Conservation (phyloP, 2,113 vertebrate genomes). For the Crotalus tigris region DNA sequence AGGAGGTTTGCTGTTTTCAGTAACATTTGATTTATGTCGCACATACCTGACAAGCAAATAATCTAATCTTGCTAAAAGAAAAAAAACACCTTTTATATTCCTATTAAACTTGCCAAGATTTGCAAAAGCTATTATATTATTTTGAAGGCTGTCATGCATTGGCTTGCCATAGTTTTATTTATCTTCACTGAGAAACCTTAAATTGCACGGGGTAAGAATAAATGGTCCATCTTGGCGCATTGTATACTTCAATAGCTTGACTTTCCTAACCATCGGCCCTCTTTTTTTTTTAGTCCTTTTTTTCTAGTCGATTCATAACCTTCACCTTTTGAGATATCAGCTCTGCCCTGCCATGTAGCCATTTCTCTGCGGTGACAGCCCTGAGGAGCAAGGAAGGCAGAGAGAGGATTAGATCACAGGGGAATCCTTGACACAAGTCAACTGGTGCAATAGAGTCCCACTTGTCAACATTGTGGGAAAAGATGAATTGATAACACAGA, state of each 20-base stretch:
- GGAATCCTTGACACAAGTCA: slow-evolving; percentile 67
- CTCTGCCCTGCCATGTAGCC: slow-evolving; percentile 19
- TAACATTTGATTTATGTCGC: slow-evolving; percentile 3
- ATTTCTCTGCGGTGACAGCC: slow-evolving; percentile 60
- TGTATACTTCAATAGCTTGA: not conserved
- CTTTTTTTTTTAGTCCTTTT: not conserved
- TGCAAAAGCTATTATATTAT: slow-evolving; percentile 4
- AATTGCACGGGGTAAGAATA: not conserved
- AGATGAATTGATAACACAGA: slow-evolving; percentile 69
- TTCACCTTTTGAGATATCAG: slow-evolving; percentile 32
- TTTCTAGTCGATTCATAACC: not conserved
- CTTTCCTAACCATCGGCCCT: not conserved
- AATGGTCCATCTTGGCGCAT: not conserved
- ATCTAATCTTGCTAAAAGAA: not conserved
- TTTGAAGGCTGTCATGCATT: slow-evolving; percentile 2
- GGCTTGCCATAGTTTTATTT: slow-evolving; percentile 8
- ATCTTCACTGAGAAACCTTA: not conserved
- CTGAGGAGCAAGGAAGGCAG: slow-evolving; percentile 38
- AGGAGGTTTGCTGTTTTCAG: slow-evolving; percentile 18
- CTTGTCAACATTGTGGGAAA: slow-evolving; percentile 51
- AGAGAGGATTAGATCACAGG: slow-evolving; percentile 31
- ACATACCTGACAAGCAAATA: slow-evolving; percentile 15
- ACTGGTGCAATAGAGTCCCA: slow-evolving; percentile 57
- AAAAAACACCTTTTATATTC: slow-evolving; percentile 11
- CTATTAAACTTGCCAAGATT: slow-evolving; percentile 25